Percentiles rank a stretch among this genome's conserved stretches.
These are phyloP conservation scores for Turnix velox DNA, from an alignment of 2,113 vertebrate species.

Conservation along the genomic window DNA sequence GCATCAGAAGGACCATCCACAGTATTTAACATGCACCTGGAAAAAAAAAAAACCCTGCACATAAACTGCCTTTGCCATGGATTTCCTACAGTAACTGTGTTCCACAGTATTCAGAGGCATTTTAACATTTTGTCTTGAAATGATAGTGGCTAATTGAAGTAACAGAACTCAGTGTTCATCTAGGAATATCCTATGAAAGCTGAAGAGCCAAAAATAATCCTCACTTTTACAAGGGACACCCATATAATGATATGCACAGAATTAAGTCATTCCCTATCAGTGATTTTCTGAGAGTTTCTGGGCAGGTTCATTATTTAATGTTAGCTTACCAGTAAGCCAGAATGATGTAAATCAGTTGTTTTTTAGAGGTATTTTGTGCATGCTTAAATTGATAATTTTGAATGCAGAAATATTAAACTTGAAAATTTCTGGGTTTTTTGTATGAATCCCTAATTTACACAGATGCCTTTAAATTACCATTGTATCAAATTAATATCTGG, in stretches of 20 bases:
- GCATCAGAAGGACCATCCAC: conserved; percentile 90
- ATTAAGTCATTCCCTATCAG: neutral
- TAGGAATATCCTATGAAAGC: neutral
- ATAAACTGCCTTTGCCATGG: neutral
- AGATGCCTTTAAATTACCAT: neutral
- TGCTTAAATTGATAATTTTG: neutral
- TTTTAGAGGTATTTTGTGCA: neutral
- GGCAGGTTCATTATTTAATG: neutral
- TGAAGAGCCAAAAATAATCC: neutral
- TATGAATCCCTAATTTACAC: neutral
- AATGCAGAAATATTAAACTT: neutral
- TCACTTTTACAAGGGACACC: neutral
- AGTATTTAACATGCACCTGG: conserved; percentile 97
- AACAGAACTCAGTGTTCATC: neutral
- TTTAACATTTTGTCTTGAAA: neutral
- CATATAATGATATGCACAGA: neutral
- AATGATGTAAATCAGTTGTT: neutral
- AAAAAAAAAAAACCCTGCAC: neutral
- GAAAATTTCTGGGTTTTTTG: neutral
- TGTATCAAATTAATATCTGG: neutral
- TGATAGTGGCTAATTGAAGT: neutral
- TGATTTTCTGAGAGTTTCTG: neutral
- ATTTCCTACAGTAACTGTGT: neutral
- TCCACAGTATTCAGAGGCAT: neutral
- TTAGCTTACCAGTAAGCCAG: neutral